Evolutionary conservation across 2,797 vertebrate genomes (phyloP).

Genomic region (Sciurus carolinensis): DNA sequence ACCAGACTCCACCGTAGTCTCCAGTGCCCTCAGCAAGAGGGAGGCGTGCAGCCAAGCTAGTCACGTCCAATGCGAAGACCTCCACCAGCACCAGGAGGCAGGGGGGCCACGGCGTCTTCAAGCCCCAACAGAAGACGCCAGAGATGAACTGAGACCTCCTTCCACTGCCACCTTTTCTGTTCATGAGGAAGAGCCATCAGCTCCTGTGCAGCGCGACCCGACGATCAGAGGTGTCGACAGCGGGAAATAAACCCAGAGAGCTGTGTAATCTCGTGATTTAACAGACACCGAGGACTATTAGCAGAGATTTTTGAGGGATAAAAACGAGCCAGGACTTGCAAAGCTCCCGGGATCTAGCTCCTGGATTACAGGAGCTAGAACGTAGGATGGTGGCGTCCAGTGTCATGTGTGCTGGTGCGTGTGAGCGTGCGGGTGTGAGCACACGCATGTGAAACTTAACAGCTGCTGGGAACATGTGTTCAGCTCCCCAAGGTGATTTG

Average conservation of each 20-base stretch:
- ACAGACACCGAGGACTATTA: background rate
- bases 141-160: background rate
- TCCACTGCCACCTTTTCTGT: background rate
- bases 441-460: rapidly evolving
- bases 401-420: background rate
- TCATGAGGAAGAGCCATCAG: background rate
- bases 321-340: background rate
- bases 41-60: rapidly evolving
- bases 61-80: background rate
- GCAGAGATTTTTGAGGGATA: background rate
- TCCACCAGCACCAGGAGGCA: background rate
- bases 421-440: too few species aligned
- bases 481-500: too few species aligned
- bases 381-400: background rate
- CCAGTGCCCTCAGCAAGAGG: background rate
- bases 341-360: background rate
- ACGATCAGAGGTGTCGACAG: background rate
- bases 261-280: background rate
- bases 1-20: background rate
- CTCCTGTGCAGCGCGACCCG: background rate
- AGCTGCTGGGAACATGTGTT: background rate
- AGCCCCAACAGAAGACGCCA: background rate
- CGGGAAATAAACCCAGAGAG: background rate
- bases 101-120: background rate
- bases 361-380: too few species aligned